phyloP scores from a whole-genome alignment of 2,113 vertebrate species.

The Arenaria interpres region DNA sequence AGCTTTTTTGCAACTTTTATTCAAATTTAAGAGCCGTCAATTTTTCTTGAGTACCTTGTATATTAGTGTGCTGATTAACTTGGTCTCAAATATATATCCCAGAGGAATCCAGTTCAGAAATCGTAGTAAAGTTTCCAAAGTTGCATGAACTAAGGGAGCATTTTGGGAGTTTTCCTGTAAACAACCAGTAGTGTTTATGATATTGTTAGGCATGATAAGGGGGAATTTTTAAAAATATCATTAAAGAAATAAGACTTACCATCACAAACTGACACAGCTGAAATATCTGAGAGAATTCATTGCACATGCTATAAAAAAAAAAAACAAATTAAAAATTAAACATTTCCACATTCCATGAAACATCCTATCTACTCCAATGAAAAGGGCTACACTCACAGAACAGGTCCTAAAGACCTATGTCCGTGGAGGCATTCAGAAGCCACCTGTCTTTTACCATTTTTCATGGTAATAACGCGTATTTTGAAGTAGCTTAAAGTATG shows the following conservation, averaged over 20 bases:
- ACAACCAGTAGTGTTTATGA: background rate
- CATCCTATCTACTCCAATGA: background rate
- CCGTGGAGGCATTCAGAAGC: background rate
- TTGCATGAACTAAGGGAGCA: slow-evolving; percentile 96
- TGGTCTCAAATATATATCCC: slow-evolving; percentile 99
- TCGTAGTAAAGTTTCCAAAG: slow-evolving; percentile 94
- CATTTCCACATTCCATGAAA: background rate
- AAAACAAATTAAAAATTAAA: background rate
- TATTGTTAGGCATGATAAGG: background rate
- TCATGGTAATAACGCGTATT: background rate
- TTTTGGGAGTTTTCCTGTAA: slow-evolving; percentile 97
- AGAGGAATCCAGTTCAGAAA: slow-evolving; percentile 99
- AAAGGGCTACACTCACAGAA: background rate
- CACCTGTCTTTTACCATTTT: background rate
- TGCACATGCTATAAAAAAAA: slow-evolving; percentile 89
- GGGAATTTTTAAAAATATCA: background rate
- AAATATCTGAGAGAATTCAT: slow-evolving; percentile 99
- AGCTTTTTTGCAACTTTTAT: background rate
- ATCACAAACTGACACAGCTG: slow-evolving; percentile 99
- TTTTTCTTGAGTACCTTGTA: slow-evolving; percentile 85
- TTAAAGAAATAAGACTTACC: slow-evolving; percentile 76
- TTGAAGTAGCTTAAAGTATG: background rate
- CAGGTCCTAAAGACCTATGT: background rate
- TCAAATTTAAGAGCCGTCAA: background rate
- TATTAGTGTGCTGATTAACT: slow-evolving; percentile 98